Evolutionary conservation across 2,797 vertebrate species (phyloP).

Genomic region (Acanthiza pusilla): DNA sequence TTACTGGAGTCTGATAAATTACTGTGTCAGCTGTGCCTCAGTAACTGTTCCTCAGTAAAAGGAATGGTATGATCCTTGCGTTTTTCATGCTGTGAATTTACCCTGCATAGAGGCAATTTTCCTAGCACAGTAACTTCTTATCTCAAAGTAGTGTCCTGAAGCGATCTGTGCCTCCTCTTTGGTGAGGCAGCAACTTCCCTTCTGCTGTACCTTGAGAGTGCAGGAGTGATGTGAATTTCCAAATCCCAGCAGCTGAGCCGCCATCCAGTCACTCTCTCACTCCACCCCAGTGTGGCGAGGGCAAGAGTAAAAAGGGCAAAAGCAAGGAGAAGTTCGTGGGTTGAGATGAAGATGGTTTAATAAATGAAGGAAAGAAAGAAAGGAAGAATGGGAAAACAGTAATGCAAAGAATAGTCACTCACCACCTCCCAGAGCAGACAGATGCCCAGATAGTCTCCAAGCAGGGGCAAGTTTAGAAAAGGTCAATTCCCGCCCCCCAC

Average conservation of each 20-base stretch:
- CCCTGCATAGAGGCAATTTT: background rate
- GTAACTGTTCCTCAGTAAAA: background rate
- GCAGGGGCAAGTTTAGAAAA: background rate
- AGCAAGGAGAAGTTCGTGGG: background rate
- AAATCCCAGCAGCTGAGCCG: background rate
- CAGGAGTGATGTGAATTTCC: background rate
- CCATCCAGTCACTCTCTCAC: background rate
- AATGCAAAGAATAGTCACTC: background rate
- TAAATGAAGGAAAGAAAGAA: background rate
- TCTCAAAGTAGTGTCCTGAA: background rate
- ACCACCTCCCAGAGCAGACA: background rate
- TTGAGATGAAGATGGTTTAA: background rate
- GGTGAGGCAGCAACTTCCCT: background rate
- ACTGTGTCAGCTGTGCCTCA: background rate
- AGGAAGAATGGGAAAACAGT: background rate
- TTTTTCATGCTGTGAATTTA: background rate
- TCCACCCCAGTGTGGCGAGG: background rate
- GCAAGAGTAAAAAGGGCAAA: background rate
- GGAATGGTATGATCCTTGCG: background rate
- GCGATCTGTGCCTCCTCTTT: rapidly evolving
- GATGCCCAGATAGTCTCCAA: background rate
- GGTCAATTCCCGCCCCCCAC: rapidly evolving
- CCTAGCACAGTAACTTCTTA: background rate
- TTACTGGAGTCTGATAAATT: background rate
- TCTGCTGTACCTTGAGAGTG: background rate